These are phyloP conservation scores for Willisornis vidua DNA, from an alignment of 2,113 vertebrate genomes.

Conservation along the genomic window DNA sequence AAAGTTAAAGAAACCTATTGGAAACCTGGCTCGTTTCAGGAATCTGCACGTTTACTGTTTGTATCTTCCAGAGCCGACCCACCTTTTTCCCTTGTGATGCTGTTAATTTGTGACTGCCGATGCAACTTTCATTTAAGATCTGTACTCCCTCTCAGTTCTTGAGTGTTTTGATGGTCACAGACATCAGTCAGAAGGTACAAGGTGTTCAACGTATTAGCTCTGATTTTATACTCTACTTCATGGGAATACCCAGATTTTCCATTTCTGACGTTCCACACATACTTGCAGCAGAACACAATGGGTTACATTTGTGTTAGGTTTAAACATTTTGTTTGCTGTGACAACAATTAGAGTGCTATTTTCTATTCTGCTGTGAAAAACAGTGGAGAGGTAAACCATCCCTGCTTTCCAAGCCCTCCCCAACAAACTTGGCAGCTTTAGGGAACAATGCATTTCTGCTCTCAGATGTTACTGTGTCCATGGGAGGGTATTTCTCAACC, in stretches of 20 bases:
- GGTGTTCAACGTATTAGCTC: background rate
- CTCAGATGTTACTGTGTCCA: background rate
- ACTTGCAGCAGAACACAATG: background rate
- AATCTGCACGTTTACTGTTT: fast-evolving
- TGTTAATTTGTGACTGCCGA: background rate
- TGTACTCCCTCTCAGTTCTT: background rate
- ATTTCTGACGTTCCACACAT: background rate
- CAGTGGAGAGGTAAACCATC: background rate
- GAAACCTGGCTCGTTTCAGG: background rate
- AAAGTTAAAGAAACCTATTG: background rate
- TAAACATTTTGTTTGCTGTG: background rate
- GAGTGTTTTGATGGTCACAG: background rate
- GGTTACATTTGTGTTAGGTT: background rate
- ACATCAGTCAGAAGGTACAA: background rate
- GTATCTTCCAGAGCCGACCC: background rate
- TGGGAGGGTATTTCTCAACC: background rate
- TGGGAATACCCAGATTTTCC: background rate
- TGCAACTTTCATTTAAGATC: background rate
- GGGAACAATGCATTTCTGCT: background rate
- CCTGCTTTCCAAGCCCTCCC: background rate
- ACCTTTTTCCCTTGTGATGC: background rate
- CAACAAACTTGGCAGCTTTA: background rate
- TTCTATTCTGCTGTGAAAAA: background rate
- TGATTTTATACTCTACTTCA: background rate
- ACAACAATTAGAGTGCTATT: background rate